Evolutionary conservation across 2,113 vertebrate genomes (phyloP), one percentile per base, ranked within the genome.

Genomic region (Psittacus erithacus): DNA sequence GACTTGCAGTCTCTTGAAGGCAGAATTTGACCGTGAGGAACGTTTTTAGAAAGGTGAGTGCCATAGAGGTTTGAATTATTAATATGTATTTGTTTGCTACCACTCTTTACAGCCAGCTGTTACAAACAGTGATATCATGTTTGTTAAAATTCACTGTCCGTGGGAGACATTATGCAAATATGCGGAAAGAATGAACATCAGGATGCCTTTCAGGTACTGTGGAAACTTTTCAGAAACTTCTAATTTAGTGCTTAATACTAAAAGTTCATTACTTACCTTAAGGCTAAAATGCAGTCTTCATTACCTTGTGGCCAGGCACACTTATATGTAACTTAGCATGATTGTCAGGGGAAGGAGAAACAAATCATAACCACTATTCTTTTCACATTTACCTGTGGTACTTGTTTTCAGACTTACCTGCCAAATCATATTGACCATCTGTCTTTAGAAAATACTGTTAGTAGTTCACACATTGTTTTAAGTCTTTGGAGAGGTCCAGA

Each of bases 131-230:
- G 99, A 99, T 97, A 99, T 99, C 91, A 99, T 99, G 99, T 99
- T 99, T 95, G 99, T 99, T 97, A 99, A 99, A 98, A 97, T 99
- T 92, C 98, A 99, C 46, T 99, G 99, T 94, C 99, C 99, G 0
- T 99, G 99, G 99, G 99, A 99, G 55, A 98, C 99, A 0, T 93
- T 99, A 85, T 99, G 99, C 98, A 99, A 99, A 97, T 99, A 99
- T 8, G 99, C 99, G 49, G 99, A 99, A 97, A 99, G 99, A 92
- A 99, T 99, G 98, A 99, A 99, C 97, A 99, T 99, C 97, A 98
- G 99, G 90, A 99, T 99, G 99, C 99, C 99, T 88, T 99, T 99
- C 98, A 99, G 99, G 99, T 99, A 98, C 41, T 74, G 94, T 92
- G 62, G 23, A 69, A 91, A 68, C 38, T 64, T 95, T 96, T 92